Base-by-base conservation (phyloP, 2,797 vertebrate species). In the Gadopsis marmoratus region DNA sequence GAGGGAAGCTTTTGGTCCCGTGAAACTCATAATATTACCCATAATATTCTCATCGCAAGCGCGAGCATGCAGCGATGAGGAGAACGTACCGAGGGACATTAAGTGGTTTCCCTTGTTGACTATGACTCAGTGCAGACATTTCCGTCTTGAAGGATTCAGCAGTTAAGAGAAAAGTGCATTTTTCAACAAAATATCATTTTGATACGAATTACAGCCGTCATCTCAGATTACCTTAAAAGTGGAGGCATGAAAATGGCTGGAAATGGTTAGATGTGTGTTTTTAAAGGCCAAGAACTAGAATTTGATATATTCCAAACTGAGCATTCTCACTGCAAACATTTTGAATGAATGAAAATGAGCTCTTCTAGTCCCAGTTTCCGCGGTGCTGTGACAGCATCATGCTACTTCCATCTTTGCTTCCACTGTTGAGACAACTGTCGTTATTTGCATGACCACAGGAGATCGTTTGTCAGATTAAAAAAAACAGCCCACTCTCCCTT, bases 151-250 rank as follows among this genome's bases (percentile, higher is more conserved):
- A n/a, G 55, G 26, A 53, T 58, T 39, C 3, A 48, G 17, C 17
- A 11, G 19, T 9, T 29, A 13, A 51, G 35, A 26, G 47, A 16
- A 43, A 61, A 53, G 39, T 23, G 2, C 0, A 23, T 8, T 47
- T 39, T 31, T 33, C 13, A 35, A 35, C 14, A 0, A 59, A 26
- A 50, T n/a, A 11, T n/a, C 11, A n/a, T 21, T 58, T 58, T n/a
- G 1, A 13, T 12, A 26, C 3, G 0, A 63, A 19, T 21, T 54
- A 6, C 19, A 19, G 29, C 0, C 0, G 0, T 12, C n/a, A 26
- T 16, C 35, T 41, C 58, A 72, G 33, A 4, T 51, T 2, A 48
- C 29, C 29, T 39, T 2, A 16, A 7, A 43, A 4, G 3, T 16
- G 53, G 59, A 41, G 1, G 39, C 21, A 48, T 5, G 59, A 37